phyloP scores from a whole-genome alignment of 2,888 invertebrate genomes.

The Drosophila monieri region DNA sequence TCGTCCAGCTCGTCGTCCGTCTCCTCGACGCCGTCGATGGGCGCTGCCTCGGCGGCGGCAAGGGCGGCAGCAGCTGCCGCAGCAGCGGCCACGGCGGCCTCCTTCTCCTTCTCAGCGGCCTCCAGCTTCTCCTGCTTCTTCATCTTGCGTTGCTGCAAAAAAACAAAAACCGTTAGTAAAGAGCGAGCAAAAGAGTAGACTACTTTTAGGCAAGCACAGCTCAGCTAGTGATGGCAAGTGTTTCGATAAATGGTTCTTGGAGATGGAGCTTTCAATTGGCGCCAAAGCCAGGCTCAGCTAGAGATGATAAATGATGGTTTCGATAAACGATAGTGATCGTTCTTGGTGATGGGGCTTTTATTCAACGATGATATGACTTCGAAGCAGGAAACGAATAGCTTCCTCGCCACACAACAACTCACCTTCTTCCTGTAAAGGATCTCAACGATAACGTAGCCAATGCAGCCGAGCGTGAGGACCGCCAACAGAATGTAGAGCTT shows the following conservation, averaged over 20 bases:
- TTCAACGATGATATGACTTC: background rate
- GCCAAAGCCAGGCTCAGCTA: no score
- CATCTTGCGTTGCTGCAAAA: slow-evolving; percentile 87
- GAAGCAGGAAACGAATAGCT: background rate
- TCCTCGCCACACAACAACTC: slow-evolving; percentile 44
- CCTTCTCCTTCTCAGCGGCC: slow-evolving; percentile 87
- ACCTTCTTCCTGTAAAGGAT: slow-evolving; percentile 93
- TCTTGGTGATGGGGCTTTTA: no score
- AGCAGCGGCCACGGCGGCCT: slow-evolving; percentile 84
- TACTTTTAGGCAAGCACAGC: background rate
- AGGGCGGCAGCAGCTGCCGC: slow-evolving; percentile 87
- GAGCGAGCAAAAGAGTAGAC: background rate
- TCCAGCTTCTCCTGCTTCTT: slow-evolving; percentile 88
- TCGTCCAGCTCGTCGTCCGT: slow-evolving; percentile 94
- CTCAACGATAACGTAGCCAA: slow-evolving; percentile 92
- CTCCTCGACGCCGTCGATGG: slow-evolving; percentile 86
- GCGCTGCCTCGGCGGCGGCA: slow-evolving; percentile 71
- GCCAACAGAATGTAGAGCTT: slow-evolving; percentile 93
- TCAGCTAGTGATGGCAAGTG: no score
- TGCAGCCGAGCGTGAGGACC: slow-evolving; percentile 89
- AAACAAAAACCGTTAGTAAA: background rate
- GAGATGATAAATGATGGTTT: no score
- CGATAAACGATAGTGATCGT: no score
- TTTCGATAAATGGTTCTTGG: no score
- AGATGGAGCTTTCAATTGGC: no score